Evolutionary conservation across 2,797 vertebrate genomes (phyloP).

Genomic region (Schizothorax lantsangensis): DNA sequence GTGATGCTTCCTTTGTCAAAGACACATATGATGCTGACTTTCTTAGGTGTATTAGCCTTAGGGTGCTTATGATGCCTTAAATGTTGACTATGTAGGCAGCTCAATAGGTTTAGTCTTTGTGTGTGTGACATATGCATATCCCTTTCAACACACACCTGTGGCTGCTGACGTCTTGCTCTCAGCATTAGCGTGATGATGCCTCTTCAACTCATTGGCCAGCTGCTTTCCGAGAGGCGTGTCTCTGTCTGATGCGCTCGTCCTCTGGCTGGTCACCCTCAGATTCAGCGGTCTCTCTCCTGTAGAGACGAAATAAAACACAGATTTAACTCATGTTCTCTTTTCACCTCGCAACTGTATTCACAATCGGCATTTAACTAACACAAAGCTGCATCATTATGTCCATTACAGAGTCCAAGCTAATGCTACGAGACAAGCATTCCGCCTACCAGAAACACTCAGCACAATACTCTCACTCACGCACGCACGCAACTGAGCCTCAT

Average conservation of each 20-base stretch:
- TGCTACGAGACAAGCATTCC: slow-evolving; percentile 45
- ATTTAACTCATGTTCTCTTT: slow-evolving; percentile 25
- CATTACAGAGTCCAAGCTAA: slow-evolving; percentile 1
- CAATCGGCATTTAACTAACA: slow-evolving; percentile 1
- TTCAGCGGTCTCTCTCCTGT: slow-evolving; percentile 93
- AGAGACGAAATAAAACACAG: slow-evolving; percentile 36
- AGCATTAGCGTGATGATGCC: slow-evolving; percentile 83
- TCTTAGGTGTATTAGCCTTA: not conserved
- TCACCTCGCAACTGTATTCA: slow-evolving; percentile 21
- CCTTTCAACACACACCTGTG: slow-evolving; percentile 60
- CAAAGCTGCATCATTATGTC: slow-evolving; percentile 12
- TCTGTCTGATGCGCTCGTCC: slow-evolving; percentile 74
- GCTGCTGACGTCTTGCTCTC: slow-evolving; percentile 75
- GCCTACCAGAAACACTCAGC: slow-evolving; percentile 44
- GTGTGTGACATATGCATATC: not conserved
- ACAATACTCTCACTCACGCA: slow-evolving; percentile 21
- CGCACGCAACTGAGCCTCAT: slow-evolving; percentile 33
- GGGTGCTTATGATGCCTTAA: not conserved
- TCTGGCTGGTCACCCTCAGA: slow-evolving; percentile 86
- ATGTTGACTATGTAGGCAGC: not conserved
- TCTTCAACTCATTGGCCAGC: slow-evolving; percentile 89
- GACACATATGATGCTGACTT: not conserved
- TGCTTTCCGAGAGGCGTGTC: slow-evolving; percentile 88
- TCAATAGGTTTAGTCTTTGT: not conserved
- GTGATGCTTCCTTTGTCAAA: not conserved